Base-by-base conservation (phyloP, 1,140 invertebrate genomes). In the Drosophila rufa region DNA sequence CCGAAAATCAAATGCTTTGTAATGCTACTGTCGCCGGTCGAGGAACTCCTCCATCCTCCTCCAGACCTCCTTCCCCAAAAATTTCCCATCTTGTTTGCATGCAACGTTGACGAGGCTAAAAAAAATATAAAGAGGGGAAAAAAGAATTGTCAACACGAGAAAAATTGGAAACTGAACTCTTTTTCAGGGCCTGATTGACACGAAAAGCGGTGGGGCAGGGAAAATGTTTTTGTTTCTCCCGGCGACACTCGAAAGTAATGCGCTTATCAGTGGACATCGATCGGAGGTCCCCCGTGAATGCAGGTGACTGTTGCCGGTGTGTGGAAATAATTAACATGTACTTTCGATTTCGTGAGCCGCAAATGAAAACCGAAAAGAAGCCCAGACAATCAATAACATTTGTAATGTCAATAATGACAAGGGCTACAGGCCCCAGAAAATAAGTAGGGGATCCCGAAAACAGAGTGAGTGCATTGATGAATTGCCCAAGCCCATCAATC, bases 311-410 rank as follows among this genome's bases (percentile, higher is more conserved):
- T 86, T 67, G 73, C n/a, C 51, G 80, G 82, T 86, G 80, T 87
- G 85, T 75, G 78, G 80, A 90, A 89, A 89, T 90, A 89, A 89
- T 90, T 84, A 89, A 84, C 84, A 84, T 90, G 84, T 89, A 90
- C 80, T 89, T 90, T 90, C 84, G 47, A 89, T 89, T 89, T 90
- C 78, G 78, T 84, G 74, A 84, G 53, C 22, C 40, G 27, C 53
- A 42, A 57, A 56, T 61, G 50, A 45, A 45, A 60, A 65, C 68
- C 59, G 43, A 75, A 65, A 62, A 53, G 46, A 74, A 82, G 71
- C 27, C 33, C 58, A 69, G 80, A 79, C 85, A 81, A 89, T 90
- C 85, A 84, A 89, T 90, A 90, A 89, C 84, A 89, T 89, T 81
- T 84, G 78, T 90, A 84, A 89, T 89, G 84, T 84, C 84, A 89